These are phyloP conservation scores for Halichoerus grypus DNA, from an alignment of 2,113 vertebrate genomes.

Conservation along the genomic window DNA sequence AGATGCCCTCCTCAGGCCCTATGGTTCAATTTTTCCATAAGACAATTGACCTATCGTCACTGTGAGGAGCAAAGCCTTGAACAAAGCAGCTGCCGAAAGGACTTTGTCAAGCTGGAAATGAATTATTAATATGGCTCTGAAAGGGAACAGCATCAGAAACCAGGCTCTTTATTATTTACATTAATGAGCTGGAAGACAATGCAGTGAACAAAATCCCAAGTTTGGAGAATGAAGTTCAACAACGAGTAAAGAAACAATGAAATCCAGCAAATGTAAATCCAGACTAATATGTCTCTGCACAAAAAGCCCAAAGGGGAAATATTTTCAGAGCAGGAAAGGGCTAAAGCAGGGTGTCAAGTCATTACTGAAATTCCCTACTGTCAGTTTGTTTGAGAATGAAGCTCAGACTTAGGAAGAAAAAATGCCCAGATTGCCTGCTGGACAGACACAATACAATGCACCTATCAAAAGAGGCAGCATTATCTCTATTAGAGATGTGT, in stretches of 20 bases:
- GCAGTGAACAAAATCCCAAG: slow-evolving; percentile 71
- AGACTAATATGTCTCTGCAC: slow-evolving; percentile 59
- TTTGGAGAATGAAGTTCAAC: slow-evolving; percentile 71
- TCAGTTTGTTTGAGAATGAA: slow-evolving; percentile 69
- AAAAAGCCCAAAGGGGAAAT: slow-evolving; percentile 53
- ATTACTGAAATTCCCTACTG: slow-evolving; percentile 75
- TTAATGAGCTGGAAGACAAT: slow-evolving; percentile 80
- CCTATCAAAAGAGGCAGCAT: slow-evolving; percentile 69
- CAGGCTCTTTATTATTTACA: slow-evolving; percentile 78
- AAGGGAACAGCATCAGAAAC: slow-evolving; percentile 59
- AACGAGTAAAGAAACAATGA: slow-evolving; percentile 68
- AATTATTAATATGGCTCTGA: slow-evolving; percentile 81
- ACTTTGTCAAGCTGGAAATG: slow-evolving; percentile 79
- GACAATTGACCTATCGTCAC: slow-evolving; percentile 75
- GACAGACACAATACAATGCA: slow-evolving; percentile 63
- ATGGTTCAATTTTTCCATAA: slow-evolving; percentile 78
- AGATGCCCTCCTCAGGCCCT: slow-evolving; percentile 65
- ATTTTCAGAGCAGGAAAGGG: slow-evolving; percentile 56
- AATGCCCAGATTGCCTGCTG: slow-evolving; percentile 45
- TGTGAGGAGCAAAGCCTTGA: slow-evolving; percentile 71
- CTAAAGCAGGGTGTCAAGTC: slow-evolving; percentile 44
- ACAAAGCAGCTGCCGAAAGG: slow-evolving; percentile 78
- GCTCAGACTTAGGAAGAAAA: slow-evolving; percentile 37
- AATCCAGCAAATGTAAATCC: slow-evolving; percentile 69
- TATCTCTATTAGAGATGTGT: slow-evolving; percentile 71